A percentile compares a stretch with the other conserved stretches of the same genome.
These are phyloP conservation scores for Damaliscus lunatus DNA, from an alignment of 2,113 vertebrate genomes.

Conservation along the genomic window DNA sequence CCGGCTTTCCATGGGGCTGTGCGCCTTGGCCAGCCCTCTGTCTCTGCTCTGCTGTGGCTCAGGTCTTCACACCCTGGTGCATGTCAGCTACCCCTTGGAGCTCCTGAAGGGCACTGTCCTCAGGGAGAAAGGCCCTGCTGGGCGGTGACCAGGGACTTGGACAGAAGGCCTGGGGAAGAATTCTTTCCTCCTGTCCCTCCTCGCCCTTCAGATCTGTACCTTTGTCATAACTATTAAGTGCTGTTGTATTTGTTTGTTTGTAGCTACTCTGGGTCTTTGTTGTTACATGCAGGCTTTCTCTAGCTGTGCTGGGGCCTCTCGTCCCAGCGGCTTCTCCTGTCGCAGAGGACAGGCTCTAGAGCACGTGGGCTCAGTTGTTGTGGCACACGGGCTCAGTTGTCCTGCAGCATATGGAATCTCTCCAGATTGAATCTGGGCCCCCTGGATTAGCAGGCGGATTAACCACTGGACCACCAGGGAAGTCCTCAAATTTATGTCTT, in stretches of 20 bases:
- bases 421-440: background rate
- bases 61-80: no score
- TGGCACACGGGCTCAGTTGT: background rate
- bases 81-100: background rate
- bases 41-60: background rate
- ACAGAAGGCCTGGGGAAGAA: background rate
- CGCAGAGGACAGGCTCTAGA: background rate
- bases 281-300: background rate
- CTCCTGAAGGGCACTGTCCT: background rate
- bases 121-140: background rate
- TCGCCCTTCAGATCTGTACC: background rate
- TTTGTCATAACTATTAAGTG: background rate
- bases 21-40: background rate
- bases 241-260: background rate
- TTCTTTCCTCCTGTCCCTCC: no score
- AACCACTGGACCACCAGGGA: background rate
- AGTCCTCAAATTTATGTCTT: background rate
- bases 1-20: rapidly evolving
- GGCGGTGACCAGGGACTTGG: background rate
- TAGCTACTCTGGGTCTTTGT: background rate
- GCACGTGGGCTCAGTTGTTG: background rate
- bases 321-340: background rate
- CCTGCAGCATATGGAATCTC: background rate
- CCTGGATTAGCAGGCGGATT: background rate
- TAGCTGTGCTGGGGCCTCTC: background rate